Conservation (phyloP, 2,888 invertebrate species). For the Dasypogon diadema region DNA sequence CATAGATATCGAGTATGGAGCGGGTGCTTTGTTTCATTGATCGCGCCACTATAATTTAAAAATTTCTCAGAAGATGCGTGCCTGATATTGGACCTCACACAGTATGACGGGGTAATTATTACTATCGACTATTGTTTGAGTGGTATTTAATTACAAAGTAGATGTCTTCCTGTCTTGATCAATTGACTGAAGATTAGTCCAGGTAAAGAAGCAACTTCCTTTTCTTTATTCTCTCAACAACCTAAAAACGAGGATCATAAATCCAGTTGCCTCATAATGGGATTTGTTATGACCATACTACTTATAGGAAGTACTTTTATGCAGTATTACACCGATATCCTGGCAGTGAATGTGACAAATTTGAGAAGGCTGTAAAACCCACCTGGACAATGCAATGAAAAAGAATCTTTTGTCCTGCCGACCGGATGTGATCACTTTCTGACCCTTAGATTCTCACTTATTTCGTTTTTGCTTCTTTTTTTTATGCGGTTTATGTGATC, state of each 20-base stretch:
- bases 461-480: slow-evolving; percentile 2
- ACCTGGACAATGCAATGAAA: background rate
- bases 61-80: slow-evolving; percentile 18
- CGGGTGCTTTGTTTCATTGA: slow-evolving; percentile 33
- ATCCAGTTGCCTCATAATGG: slow-evolving; percentile 19
- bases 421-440: slow-evolving; percentile 37
- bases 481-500: slow-evolving; percentile 22
- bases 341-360: slow-evolving; percentile 17
- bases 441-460: slow-evolving; percentile 8
- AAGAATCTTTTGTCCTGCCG: background rate
- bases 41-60: slow-evolving; percentile 5
- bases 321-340: slow-evolving; percentile 21
- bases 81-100: background rate
- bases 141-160: background rate
- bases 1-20: background rate
- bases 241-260: background rate
- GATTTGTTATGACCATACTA: slow-evolving; percentile 32
- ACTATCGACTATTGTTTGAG: background rate
- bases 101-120: background rate
- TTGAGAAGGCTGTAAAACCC: slow-evolving; percentile 16
- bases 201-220: slow-evolving; percentile 30
- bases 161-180: background rate
- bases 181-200: background rate
- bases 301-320: slow-evolving; percentile 30
- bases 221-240: slow-evolving; percentile 8